A percentile compares a stretch with the other conserved stretches of the same genome.
Evolutionary conservation across 2,797 vertebrate species (phyloP).

Genomic region (Okamejei kenojei): DNA sequence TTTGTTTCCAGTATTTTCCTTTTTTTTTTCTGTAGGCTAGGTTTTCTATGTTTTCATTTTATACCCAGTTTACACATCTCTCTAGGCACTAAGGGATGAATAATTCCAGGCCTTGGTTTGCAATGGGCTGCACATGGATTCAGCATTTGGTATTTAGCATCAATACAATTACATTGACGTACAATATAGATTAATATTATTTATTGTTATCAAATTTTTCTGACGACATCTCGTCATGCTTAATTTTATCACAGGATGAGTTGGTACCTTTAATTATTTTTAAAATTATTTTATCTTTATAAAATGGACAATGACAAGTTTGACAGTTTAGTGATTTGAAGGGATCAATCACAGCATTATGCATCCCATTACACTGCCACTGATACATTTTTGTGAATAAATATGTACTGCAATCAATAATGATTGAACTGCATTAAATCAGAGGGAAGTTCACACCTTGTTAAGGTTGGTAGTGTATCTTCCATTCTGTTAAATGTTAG

Average conservation of each 20-base stretch:
- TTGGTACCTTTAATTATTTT: background rate
- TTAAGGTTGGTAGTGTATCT: background rate
- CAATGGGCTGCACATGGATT: background rate
- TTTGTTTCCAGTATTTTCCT: no score
- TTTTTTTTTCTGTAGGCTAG: no score
- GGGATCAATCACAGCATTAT: slow-evolving; percentile 6
- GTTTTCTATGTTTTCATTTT: no score
- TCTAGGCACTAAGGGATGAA: background rate
- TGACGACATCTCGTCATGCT: no score
- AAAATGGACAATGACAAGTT: background rate
- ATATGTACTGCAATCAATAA: background rate
- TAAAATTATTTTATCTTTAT: background rate
- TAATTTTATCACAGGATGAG: background rate
- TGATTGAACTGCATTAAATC: background rate
- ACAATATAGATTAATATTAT: background rate
- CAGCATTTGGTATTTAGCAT: background rate
- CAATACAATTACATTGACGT: background rate
- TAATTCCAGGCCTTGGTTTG: background rate
- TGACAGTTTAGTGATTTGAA: background rate
- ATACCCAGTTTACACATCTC: background rate
- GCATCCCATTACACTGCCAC: background rate
- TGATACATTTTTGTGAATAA: background rate
- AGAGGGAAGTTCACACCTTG: slow-evolving; percentile 14
- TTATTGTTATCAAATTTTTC: background rate
- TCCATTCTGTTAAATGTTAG: background rate